These are phyloP conservation scores for Vanessa atalanta DNA, from an alignment of 1,140 invertebrate genomes.

Conservation along the genomic window DNA sequence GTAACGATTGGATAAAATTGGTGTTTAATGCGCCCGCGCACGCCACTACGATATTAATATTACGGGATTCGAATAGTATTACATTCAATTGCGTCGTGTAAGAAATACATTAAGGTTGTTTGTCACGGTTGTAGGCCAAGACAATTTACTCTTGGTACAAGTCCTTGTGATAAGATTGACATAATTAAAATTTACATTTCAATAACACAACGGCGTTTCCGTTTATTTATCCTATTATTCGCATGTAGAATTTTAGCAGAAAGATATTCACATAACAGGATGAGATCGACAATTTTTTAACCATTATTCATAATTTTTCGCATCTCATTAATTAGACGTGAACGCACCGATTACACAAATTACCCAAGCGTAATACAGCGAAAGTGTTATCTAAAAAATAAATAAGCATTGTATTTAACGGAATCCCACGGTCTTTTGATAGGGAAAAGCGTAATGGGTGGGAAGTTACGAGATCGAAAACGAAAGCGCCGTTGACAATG, in stretches of 20 bases:
- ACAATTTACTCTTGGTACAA: neutral
- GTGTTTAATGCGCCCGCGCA: constrained; percentile 42
- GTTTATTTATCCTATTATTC: too few relatives aligned
- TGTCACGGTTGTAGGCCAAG: constrained; percentile 5
- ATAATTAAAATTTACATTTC: too few relatives aligned
- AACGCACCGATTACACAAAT: constrained; percentile 61
- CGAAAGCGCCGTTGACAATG: constrained; percentile 62
- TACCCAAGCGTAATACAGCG: constrained; percentile 58
- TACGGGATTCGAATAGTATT: constrained; percentile 48
- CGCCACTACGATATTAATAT: constrained; percentile 46
- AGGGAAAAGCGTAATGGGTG: constrained; percentile 71
- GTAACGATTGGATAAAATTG: constrained; percentile 35
- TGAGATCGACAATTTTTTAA: constrained; percentile 4
- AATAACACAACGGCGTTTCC: neutral
- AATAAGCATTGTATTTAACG: constrained; percentile 62
- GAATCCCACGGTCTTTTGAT: constrained; percentile 71
- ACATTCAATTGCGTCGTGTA: constrained; percentile 19
- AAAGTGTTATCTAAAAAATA: constrained; percentile 70
- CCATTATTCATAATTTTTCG: constrained; percentile 29
- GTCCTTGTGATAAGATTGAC: neutral
- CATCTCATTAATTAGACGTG: constrained; percentile 51
- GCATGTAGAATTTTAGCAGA: neutral
- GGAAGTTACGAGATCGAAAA: constrained; percentile 59
- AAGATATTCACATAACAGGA: neutral
- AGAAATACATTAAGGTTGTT: constrained; percentile 19